Evolutionary conservation across 2,797 vertebrate genomes (phyloP).

Genomic region (Parotocinclus haroldoi): DNA sequence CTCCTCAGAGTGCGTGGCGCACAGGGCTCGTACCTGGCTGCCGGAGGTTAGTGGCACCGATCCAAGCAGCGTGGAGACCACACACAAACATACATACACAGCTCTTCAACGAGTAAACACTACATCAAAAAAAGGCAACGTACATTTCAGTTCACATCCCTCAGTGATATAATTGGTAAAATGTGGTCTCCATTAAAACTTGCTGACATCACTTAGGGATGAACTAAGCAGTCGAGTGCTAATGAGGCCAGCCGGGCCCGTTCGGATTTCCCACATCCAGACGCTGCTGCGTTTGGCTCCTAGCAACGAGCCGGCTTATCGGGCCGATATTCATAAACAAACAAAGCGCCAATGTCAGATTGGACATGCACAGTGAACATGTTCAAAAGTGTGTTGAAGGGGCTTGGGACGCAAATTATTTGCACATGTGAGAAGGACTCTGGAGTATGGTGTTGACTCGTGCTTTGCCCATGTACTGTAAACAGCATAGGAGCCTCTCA

Average conservation of each 20-base stretch:
- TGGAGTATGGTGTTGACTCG: slow-evolving; percentile 22
- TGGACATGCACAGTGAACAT: slow-evolving; percentile 26
- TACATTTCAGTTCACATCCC: slow-evolving; percentile 42
- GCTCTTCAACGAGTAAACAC: slow-evolving; percentile 76
- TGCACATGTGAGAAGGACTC: slow-evolving; percentile 39
- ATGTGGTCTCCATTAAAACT: slow-evolving; percentile 76
- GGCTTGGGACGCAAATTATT: slow-evolving; percentile 25
- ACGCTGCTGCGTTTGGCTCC: slow-evolving; percentile 18
- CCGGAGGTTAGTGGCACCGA: slow-evolving; percentile 35
- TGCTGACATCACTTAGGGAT: slow-evolving; percentile 75
- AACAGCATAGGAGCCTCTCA: slow-evolving; percentile 36
- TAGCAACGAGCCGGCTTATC: slow-evolving; percentile 37
- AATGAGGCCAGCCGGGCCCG: slow-evolving; percentile 53
- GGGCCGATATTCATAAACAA: slow-evolving; percentile 19
- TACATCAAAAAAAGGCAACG: slow-evolving; percentile 65
- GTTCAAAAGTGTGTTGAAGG: slow-evolving; percentile 28
- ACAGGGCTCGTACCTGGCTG: slow-evolving; percentile 33
- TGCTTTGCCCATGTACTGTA: slow-evolving; percentile 35
- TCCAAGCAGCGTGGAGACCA: slow-evolving; percentile 39
- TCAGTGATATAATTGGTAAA: slow-evolving; percentile 70
- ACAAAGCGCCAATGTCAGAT: slow-evolving; percentile 19
- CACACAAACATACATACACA: slow-evolving; percentile 54
- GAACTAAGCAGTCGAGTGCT: slow-evolving; percentile 66
- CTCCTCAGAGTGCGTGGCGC: not conserved
- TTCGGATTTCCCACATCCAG: slow-evolving; percentile 32